These are phyloP conservation scores for Micropoecilia bifurca DNA, from an alignment of 2,797 vertebrate genomes.

Conservation along the genomic window DNA sequence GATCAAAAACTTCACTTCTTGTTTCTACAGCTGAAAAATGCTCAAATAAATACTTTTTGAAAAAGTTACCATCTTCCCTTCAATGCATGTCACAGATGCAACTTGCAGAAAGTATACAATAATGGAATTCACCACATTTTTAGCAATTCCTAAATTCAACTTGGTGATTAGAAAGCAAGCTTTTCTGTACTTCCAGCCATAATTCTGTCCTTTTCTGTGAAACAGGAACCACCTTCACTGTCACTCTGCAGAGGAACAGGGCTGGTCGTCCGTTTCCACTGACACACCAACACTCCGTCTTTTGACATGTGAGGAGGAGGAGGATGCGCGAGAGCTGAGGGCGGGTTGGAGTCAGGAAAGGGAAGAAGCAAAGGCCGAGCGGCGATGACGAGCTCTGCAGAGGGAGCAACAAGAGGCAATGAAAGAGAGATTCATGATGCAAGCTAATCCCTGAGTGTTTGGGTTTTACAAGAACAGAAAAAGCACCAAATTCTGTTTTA, in stretches of 20 bases:
- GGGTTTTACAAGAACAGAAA: conserved; percentile 21
- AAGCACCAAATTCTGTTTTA: conserved; percentile 13
- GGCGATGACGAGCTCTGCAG: not conserved
- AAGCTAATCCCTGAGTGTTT: conserved; percentile 8
- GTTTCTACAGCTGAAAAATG: conserved; percentile 47
- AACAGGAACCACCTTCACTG: conserved; percentile 23
- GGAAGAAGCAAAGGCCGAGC: conserved; percentile 65
- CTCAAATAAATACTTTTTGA: not conserved
- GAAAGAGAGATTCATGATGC: conserved; percentile 28
- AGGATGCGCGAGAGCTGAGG: conserved; percentile 65
- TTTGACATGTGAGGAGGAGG: conserved; percentile 52
- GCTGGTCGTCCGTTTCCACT: conserved; percentile 15
- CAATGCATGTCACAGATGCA: not conserved
- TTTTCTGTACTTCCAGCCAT: not conserved
- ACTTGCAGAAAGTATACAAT: not conserved
- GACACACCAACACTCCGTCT: not conserved
- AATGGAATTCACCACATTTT: not conserved
- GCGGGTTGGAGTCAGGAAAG: conserved; percentile 69
- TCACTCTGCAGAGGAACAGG: conserved; percentile 43
- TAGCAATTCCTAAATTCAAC: not conserved
- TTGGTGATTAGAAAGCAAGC: not conserved
- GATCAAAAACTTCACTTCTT: conserved; percentile 38
- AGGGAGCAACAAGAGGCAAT: conserved; percentile 10
- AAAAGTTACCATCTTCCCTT: not conserved
- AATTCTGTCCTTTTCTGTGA: conserved; percentile 6